Percentiles rank a stretch among this genome's conserved stretches.
These are phyloP conservation scores for Acanthoscelides obtectus DNA, from an alignment of 2,888 invertebrate genomes.

Conservation along the genomic window DNA sequence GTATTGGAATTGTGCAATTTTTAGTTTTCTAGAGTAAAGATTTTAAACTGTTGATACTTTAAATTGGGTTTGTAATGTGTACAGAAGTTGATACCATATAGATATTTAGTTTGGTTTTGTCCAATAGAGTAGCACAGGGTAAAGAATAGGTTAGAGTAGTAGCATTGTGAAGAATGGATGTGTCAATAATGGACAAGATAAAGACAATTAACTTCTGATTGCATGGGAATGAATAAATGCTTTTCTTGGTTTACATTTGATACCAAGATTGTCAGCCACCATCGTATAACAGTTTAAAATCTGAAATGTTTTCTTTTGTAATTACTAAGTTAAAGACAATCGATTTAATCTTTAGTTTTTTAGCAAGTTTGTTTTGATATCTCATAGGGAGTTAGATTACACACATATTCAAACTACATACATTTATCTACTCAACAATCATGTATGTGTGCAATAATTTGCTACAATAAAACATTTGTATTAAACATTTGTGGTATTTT, in stretches of 20 bases:
- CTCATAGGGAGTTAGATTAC: slow-evolving; percentile 22
- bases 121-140: not conserved
- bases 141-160: not conserved
- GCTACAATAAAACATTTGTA: slow-evolving; percentile 40
- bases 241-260: not conserved
- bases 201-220: too few species aligned
- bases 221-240: too few species aligned
- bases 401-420: slow-evolving; percentile 19
- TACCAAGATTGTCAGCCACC: not conserved
- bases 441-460: slow-evolving; percentile 42
- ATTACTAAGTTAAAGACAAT: slow-evolving; percentile 6
- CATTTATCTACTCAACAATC: slow-evolving; percentile 37
- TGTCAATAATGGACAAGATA: not conserved
- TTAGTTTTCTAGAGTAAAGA: not conserved
- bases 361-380: slow-evolving; percentile 8
- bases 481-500: slow-evolving; percentile 20
- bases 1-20: not conserved
- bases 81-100: not conserved
- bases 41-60: not conserved
- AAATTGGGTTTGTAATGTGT: not conserved
- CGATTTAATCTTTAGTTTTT: not conserved
- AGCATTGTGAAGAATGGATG: not conserved
- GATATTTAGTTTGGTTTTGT: not conserved
- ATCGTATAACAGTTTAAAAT: not conserved
- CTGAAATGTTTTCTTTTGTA: not conserved